Conservation (phyloP, 2,797 vertebrate species). For the Numenius phaeopus region DNA sequence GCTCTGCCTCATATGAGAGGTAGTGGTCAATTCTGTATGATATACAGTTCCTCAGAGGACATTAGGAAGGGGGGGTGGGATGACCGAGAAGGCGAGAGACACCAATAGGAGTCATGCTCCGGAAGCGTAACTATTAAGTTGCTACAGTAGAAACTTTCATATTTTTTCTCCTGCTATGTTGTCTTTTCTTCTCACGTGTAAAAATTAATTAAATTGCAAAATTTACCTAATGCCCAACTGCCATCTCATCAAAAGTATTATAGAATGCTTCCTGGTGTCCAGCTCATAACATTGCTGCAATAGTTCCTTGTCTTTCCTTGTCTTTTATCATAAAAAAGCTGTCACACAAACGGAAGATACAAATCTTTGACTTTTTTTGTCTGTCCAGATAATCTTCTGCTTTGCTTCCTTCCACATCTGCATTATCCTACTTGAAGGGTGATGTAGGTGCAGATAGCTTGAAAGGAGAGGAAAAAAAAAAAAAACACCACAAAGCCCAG, state of each 20-base stretch:
- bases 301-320: not conserved
- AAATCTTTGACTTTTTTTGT: not conserved
- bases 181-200: not conserved
- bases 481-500: not conserved
- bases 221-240: not conserved
- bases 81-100: not conserved
- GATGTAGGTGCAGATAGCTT: not conserved
- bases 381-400: not conserved
- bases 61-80: not conserved
- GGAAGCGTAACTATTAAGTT: not conserved
- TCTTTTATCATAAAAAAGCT: not conserved
- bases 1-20: not conserved
- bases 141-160: not conserved
- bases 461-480: not conserved
- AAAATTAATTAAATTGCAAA: slow-evolving; percentile 23
- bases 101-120: not conserved
- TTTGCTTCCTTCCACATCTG: not conserved
- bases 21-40: not conserved
- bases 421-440: not conserved
- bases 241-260: not conserved
- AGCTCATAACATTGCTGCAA: not conserved
- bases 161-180: not conserved
- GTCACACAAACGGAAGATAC: not conserved
- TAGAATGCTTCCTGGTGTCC: not conserved
- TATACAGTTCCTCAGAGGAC: not conserved